Base-by-base conservation (phyloP, 2,888 invertebrate species). In the Mantis religiosa region DNA sequence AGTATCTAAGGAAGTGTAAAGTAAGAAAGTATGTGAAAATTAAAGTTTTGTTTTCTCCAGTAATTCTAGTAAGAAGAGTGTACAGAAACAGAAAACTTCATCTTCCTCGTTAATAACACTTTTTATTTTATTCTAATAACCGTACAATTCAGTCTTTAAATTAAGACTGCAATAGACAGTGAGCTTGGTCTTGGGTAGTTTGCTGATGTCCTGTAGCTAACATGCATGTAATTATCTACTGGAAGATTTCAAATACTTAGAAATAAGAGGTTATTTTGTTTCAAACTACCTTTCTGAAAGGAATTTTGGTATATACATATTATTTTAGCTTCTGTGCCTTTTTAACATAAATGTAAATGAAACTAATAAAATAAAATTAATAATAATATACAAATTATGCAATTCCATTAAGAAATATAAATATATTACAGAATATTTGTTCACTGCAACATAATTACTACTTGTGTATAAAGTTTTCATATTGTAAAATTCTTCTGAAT, bases 281-380 rank as follows among this genome's bases (percentile, higher is more conserved):
- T 15, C 25, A 71, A 71, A 71, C 20, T 71, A 71, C 54, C 54
- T 71, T 71, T 71, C 54, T 71, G 54, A 71, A 71, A 71, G 54
- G 54, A 71, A 71, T 71, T 71, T 71, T 25, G 4, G 54, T 71
- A 20, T 25, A 20, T 81, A 71, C 8, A 27, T 86, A 28, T 81
- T 86, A 71, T 54, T 86, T 86, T 86, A 86, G 81, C 81, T 54
- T 85, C 30, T 86, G 86, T 86, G 86, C 86, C 86, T 86, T 86
- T 86, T 71, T 86, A 86, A 85, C 28, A 86, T 15, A 71, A 81
- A 85, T 34, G 25, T 84, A 85, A 41, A 85, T 20, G 54, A 71
- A 71, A 71, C 54, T 20, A 71, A 71, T 20, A 3, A 71, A 15
- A 71, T 25, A 71, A 71, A 41, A 41, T 41, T 9, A 41, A 41